Percentiles rank a stretch among this genome's conserved stretches.
These are phyloP conservation scores for Raja brachyura DNA, from an alignment of 2,113 vertebrate species.

Conservation along the genomic window DNA sequence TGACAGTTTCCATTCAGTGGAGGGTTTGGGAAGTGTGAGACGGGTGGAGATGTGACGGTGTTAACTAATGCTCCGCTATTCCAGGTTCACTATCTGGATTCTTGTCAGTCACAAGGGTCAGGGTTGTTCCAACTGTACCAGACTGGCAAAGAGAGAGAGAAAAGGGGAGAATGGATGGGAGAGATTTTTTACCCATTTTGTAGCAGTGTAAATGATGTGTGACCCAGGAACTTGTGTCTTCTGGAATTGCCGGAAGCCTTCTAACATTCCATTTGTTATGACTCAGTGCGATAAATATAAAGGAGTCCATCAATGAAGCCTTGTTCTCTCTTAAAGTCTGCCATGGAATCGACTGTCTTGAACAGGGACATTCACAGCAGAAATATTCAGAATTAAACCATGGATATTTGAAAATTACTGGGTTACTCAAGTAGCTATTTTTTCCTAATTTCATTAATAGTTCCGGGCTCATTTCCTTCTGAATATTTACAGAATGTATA, in stretches of 20 bases:
- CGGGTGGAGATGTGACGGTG: not conserved
- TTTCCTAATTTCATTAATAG: conserved; percentile 23
- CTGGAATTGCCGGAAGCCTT: not conserved
- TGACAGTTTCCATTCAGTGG: not conserved
- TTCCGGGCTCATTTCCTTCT: not conserved
- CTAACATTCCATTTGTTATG: not conserved
- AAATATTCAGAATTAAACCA: not conserved
- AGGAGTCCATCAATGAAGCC: not conserved
- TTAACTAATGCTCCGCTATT: not conserved
- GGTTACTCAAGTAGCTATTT: not conserved
- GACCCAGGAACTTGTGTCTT: not conserved
- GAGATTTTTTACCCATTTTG: not conserved
- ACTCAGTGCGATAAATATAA: not conserved
- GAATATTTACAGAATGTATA: not conserved
- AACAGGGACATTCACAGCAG: not conserved
- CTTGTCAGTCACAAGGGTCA: not conserved
- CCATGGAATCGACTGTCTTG: not conserved
- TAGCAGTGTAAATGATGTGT: not conserved
- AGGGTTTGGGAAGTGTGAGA: not conserved
- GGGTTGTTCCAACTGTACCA: not conserved
- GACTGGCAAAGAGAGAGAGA: not conserved
- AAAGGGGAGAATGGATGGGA: not conserved
- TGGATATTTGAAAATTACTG: not conserved
- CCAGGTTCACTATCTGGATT: not conserved
- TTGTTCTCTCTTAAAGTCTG: not conserved